Evolutionary conservation across 2,888 invertebrate genomes (phyloP), one percentile per base, ranked within the genome.

Genomic region (Oxyteleia sp.): DNA sequence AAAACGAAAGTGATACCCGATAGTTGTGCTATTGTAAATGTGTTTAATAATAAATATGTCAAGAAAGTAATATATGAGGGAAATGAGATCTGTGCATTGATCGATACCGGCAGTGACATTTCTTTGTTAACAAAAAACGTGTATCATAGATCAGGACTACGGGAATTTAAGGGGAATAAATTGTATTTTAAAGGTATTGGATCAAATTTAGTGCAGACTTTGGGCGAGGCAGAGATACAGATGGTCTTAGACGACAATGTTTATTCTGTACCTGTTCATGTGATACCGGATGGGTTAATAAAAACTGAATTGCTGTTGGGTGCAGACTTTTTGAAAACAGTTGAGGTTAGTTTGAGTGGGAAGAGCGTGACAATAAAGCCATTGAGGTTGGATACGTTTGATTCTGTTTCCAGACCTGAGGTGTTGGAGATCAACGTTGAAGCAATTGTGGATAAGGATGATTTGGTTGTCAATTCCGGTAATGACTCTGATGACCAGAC

Each of bases 181-280:
- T 32, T 53, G 29, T 53, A 11, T 53, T 53, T 53, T 53, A 29
- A 13, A 2, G 53, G 53, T 2, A 53, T 53, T 5, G 53, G 53
- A 15, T 53, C 53, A 10, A 10, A 29, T 1, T 20, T 53, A 15
- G 13, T 53, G 2, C 1, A 32, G 23, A 53, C 53, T 8, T 15
- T 53, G 11, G 53, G 53, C 29, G 26, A 53, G 26, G 0, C 23
- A 1, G 20, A 32, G 15, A 13, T 53, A 2, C 11, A 29, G 7
- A 29, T 53, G 13, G 15, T 23, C 15, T n/a, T 49, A 20, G 47
- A 49, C 20, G 47, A 49, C n/a, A 3, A 49, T 49, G 4, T 2
- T 20, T 49, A 11, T 23, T 10, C 20, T 5, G 11, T n/a, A 3
- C 4, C 20, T 4, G 20, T 49, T 3, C 16, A 49, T 20, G 23